phyloP scores from a whole-genome alignment of 2,113 vertebrate species.

The Shinisaurus crocodilurus region DNA sequence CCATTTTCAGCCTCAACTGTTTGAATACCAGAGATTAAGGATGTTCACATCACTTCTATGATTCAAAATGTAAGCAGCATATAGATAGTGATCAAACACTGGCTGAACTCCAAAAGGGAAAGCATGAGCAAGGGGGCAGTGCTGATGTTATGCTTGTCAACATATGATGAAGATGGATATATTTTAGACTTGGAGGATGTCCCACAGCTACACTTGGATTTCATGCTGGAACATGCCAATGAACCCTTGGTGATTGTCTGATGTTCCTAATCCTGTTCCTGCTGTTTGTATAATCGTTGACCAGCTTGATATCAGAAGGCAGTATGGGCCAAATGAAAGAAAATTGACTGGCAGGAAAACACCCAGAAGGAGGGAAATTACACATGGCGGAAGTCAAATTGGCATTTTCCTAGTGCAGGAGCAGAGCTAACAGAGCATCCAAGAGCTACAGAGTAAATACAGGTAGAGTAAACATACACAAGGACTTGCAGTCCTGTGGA shows the following conservation, averaged over 20 bases:
- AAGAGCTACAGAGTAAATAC: not conserved
- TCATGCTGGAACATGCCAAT: not conserved
- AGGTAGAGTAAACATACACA: not conserved
- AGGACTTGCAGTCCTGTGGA: not conserved
- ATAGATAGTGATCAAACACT: not conserved
- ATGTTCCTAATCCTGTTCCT: not conserved
- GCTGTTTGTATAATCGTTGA: not conserved
- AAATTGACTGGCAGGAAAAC: not conserved
- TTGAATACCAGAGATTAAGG: not conserved
- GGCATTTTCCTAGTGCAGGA: constrained; percentile 1
- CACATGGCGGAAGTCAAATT: not conserved
- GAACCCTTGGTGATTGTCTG: not conserved
- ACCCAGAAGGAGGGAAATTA: not conserved
- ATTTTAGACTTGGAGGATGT: not conserved
- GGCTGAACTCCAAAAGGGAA: not conserved
- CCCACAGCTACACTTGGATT: not conserved
- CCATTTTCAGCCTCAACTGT: not conserved
- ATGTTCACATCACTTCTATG: not conserved
- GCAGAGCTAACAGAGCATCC: not conserved
- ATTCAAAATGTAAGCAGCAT: not conserved
- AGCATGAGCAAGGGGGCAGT: not conserved
- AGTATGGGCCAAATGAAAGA: not conserved
- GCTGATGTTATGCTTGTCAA: not conserved
- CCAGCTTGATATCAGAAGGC: not conserved
- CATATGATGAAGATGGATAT: not conserved